Evolutionary conservation across 1,140 invertebrate species (phyloP).

Genomic region (Drosophila murphyi): DNA sequence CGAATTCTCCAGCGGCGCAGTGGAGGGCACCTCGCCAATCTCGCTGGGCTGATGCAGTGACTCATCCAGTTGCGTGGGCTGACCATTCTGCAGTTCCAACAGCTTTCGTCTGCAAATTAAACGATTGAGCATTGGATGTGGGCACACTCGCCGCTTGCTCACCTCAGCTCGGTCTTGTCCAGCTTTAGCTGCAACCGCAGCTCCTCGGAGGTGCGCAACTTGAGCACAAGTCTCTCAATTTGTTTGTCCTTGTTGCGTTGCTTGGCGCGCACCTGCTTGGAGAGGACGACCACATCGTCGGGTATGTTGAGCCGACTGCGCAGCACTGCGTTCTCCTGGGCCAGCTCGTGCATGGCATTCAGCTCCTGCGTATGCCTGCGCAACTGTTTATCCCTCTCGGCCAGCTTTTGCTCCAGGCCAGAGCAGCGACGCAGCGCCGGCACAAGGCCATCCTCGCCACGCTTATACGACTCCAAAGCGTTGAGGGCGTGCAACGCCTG

Average conservation of each 20-base stretch:
- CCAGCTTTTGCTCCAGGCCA: conserved; percentile 71
- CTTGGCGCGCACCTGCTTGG: conserved; percentile 73
- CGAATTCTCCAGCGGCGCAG: conserved; percentile 52
- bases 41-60: conserved; percentile 58
- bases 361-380: conserved; percentile 70
- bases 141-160: background rate
- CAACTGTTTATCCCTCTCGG: conserved; percentile 73
- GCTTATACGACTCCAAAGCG: conserved; percentile 75
- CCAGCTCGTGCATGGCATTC: conserved; percentile 75
- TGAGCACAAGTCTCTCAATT: conserved; percentile 75
- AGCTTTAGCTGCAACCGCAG: conserved; percentile 79
- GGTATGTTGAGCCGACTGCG: conserved; percentile 73
- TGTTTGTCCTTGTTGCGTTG: conserved; percentile 82
- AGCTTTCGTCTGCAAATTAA: conserved; percentile 48
- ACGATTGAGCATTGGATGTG: background rate
- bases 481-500: conserved; percentile 74
- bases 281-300: conserved; percentile 72
- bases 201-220: conserved; percentile 80
- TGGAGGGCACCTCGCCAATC: conserved; percentile 62
- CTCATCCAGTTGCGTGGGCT: conserved; percentile 25
- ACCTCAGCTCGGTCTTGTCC: conserved; percentile 80
- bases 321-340: conserved; percentile 73
- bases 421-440: conserved; percentile 71
- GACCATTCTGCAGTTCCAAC: conserved; percentile 39
- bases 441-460: conserved; percentile 75